phyloP scores from a whole-genome alignment of 2,113 vertebrate species.

The Microcebus griseorufus region DNA sequence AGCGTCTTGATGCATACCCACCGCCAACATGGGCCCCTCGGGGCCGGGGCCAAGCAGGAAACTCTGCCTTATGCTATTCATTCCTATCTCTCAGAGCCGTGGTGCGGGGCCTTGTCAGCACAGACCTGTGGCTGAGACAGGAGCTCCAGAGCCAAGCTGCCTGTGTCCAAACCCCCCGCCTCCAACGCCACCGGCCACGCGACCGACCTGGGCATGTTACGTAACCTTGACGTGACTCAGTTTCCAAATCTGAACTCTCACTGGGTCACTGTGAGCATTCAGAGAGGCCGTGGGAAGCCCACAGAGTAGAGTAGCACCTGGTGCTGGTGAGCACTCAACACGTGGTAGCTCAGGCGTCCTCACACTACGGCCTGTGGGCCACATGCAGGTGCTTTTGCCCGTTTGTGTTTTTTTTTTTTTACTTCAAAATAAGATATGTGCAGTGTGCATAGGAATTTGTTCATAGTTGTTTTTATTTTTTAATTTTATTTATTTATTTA shows the following conservation, averaged over 20 bases:
- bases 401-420: too few relatives aligned
- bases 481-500: too few relatives aligned
- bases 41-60: not conserved
- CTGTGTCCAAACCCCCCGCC: not conserved
- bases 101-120: accelerated
- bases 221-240: accelerated
- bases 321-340: too few relatives aligned
- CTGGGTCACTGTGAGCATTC: accelerated
- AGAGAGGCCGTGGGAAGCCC: accelerated
- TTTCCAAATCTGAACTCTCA: not conserved
- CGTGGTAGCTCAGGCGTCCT: not conserved
- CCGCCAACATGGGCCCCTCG: not conserved
- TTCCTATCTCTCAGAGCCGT: accelerated
- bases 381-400: too few relatives aligned
- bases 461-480: too few relatives aligned
- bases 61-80: accelerated
- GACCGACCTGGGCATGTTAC: not conserved
- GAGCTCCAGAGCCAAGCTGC: too few relatives aligned
- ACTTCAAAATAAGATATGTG: too few relatives aligned
- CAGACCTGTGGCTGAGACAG: not conserved
- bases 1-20: accelerated
- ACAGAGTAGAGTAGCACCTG: not conserved
- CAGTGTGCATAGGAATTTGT: too few relatives aligned
- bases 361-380: too few relatives aligned
- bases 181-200: accelerated